Conservation (phyloP, 2,113 vertebrate species). For the Leucoraja erinaceus region DNA sequence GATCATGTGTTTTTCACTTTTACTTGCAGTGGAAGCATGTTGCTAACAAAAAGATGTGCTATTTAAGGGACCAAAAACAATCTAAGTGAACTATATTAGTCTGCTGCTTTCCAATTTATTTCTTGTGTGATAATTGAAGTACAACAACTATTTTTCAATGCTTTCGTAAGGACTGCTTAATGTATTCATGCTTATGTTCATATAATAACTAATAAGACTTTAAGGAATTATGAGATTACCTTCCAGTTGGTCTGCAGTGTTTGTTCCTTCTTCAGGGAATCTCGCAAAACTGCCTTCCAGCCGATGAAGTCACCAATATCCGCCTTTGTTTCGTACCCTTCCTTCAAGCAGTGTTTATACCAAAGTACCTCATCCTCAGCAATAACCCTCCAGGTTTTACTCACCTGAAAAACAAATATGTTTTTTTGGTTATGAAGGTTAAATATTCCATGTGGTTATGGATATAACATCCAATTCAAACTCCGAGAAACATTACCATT, state of each 20-base stretch:
- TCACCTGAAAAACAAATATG: slow-evolving; percentile 69
- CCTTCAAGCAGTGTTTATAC: slow-evolving; percentile 73
- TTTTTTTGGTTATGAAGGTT: slow-evolving; percentile 39
- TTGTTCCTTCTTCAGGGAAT: slow-evolving; percentile 67
- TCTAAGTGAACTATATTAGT: too few species aligned
- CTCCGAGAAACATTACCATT: slow-evolving; percentile 42
- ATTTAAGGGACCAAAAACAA: too few species aligned
- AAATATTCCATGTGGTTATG: too few species aligned
- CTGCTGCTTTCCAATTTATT: too few species aligned
- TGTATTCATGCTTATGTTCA: neutral
- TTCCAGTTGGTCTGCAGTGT: slow-evolving; percentile 85
- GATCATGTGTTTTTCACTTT: too few species aligned
- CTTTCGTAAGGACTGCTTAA: neutral
- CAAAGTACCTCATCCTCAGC: slow-evolving; percentile 86
- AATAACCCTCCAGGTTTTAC: slow-evolving; percentile 78
- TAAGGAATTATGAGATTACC: slow-evolving; percentile 54
- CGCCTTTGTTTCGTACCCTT: slow-evolving; percentile 64
- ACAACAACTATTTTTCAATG: too few species aligned
- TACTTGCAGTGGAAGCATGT: too few species aligned
- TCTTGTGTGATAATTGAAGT: too few species aligned
- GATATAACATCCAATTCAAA: neutral
- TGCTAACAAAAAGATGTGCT: too few species aligned
- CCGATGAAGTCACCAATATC: slow-evolving; percentile 72
- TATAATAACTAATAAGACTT: neutral
- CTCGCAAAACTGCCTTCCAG: slow-evolving; percentile 81